phyloP scores from a whole-genome alignment of 2,888 invertebrate species.

The Ichneumoninae sp. region DNA sequence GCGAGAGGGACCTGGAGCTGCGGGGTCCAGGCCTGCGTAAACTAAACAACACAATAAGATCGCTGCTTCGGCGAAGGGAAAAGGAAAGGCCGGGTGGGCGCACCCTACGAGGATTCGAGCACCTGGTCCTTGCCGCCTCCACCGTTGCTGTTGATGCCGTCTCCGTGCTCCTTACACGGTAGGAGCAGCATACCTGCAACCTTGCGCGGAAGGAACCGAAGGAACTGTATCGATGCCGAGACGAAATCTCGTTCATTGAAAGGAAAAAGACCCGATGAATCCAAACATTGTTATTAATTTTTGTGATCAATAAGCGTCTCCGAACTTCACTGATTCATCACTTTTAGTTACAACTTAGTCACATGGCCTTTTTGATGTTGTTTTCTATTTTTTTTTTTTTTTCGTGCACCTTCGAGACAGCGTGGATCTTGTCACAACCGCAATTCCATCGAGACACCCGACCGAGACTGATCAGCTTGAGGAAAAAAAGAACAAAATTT shows the following conservation, averaged over 20 bases:
- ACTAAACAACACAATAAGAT: slow-evolving; percentile 80
- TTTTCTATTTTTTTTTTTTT: slow-evolving; percentile 22
- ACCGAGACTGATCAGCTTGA: slow-evolving; percentile 74
- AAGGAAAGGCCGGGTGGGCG: slow-evolving; percentile 74
- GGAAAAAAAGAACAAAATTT: slow-evolving; percentile 67
- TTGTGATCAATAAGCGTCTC: slow-evolving; percentile 30
- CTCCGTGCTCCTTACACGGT: slow-evolving; percentile 20
- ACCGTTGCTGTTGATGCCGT: slow-evolving; percentile 43
- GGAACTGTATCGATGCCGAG: slow-evolving; percentile 37
- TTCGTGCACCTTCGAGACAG: not conserved
- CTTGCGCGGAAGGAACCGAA: slow-evolving; percentile 43
- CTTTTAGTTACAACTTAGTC: not conserved
- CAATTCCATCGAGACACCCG: slow-evolving; percentile 63
- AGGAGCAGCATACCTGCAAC: slow-evolving; percentile 52
- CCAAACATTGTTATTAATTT: slow-evolving; percentile 60
- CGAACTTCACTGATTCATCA: not conserved
- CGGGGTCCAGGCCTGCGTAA: slow-evolving; percentile 76
- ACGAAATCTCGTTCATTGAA: slow-evolving; percentile 32
- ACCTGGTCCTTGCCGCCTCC: slow-evolving; percentile 68
- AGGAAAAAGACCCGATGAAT: slow-evolving; percentile 51
- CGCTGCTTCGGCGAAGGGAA: slow-evolving; percentile 54
- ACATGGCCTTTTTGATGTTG: not conserved
- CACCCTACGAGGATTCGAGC: slow-evolving; percentile 59
- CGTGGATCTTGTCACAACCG: slow-evolving; percentile 15
- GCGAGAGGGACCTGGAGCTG: slow-evolving; percentile 47